These are phyloP conservation scores for Ochotona princeps DNA, from an alignment of 2,113 vertebrate species.

Conservation along the genomic window DNA sequence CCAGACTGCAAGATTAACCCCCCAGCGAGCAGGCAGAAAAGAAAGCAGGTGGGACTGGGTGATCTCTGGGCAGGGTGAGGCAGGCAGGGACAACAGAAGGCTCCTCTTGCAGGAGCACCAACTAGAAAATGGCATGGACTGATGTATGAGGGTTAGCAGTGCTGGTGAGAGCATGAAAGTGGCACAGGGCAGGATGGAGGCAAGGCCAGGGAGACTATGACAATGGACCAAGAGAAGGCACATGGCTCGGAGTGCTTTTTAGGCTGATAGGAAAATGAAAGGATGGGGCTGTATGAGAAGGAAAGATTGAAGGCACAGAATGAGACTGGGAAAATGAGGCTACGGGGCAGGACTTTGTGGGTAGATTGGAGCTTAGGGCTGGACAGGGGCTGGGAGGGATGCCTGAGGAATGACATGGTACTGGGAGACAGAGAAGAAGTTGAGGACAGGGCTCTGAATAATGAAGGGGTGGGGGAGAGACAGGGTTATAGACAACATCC, in stretches of 20 bases:
- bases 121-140: background rate
- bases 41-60: background rate
- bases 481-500: slow-evolving; percentile 3
- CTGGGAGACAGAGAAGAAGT: background rate
- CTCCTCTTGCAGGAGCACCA: background rate
- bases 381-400: background rate
- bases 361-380: background rate
- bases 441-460: background rate
- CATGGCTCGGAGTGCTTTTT: background rate
- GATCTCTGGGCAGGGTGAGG: background rate
- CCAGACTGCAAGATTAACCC: slow-evolving; percentile 56
- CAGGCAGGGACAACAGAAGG: background rate
- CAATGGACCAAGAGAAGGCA: background rate
- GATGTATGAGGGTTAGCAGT: background rate
- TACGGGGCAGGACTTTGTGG: background rate
- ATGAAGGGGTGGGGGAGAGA: background rate
- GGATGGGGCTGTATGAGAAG: background rate
- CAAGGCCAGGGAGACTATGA: background rate
- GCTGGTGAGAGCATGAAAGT: background rate
- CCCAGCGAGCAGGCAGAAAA: background rate
- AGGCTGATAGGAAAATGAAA: background rate
- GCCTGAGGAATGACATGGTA: background rate
- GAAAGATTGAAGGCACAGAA: background rate
- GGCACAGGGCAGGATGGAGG: background rate
- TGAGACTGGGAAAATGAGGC: background rate